Conservation (phyloP, 2,797 vertebrate species). For the Sciurus carolinensis region DNA sequence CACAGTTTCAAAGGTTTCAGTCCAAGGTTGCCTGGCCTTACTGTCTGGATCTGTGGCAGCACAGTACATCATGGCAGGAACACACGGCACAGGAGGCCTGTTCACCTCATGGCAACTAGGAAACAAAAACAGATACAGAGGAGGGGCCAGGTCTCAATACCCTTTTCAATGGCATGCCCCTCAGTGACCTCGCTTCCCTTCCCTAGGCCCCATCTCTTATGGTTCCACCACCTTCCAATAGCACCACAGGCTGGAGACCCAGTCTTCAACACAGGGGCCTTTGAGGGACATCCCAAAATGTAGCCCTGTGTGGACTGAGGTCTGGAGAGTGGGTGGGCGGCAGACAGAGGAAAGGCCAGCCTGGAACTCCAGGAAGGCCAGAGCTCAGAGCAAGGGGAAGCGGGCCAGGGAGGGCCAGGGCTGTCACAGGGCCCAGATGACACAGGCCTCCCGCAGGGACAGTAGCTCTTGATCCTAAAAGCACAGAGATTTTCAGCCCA, state of each 20-base stretch:
- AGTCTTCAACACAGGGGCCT: neutral
- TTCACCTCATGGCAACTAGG: neutral
- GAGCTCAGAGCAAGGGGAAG: neutral
- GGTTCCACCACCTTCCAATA: neutral
- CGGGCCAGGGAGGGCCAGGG: neutral
- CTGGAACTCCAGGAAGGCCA: neutral
- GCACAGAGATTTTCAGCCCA: neutral
- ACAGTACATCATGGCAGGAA: neutral
- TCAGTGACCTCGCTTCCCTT: neutral
- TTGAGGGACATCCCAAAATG: neutral
- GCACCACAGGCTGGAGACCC: neutral
- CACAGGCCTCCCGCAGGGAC: too few relatives aligned
- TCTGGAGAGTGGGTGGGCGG: neutral
- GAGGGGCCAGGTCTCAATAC: neutral
- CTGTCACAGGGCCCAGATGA: neutral
- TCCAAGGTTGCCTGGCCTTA: too few relatives aligned
- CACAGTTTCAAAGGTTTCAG: neutral
- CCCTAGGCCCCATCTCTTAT: neutral
- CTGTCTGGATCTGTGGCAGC: neutral
- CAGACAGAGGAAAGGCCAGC: neutral
- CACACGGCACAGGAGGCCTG: neutral
- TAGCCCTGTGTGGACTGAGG: too few relatives aligned
- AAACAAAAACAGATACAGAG: neutral
- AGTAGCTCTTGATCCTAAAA: neutral
- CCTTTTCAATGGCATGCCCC: neutral